Evolutionary conservation across 2,797 vertebrate genomes (phyloP).

Genomic region (Tenualosa ilisha): DNA sequence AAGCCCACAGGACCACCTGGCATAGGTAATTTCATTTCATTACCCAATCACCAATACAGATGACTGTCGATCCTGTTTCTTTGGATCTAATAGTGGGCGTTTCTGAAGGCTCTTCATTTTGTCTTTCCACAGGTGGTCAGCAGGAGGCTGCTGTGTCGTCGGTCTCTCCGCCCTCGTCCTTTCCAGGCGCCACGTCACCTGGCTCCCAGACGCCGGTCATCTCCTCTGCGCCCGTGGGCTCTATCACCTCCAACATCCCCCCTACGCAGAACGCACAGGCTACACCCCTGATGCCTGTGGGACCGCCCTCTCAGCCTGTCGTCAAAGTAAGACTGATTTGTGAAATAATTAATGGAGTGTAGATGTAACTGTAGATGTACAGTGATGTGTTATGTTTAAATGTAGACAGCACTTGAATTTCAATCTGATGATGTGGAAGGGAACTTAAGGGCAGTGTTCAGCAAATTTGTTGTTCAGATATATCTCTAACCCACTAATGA

Average conservation of each 20-base stretch:
- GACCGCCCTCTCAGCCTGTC: constrained; percentile 75
- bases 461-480: too few species aligned
- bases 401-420: too few species aligned
- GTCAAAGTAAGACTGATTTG: constrained; percentile 78
- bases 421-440: too few species aligned
- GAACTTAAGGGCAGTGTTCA: too few species aligned
- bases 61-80: too few species aligned
- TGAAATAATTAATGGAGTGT: neutral
- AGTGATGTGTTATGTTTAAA: too few species aligned
- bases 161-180: constrained; percentile 72
- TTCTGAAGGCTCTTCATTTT: neutral
- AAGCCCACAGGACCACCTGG: constrained; percentile 60
- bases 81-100: neutral
- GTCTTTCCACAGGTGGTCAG: constrained; percentile 64
- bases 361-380: neutral
- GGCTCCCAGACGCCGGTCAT: constrained; percentile 78
- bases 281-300: constrained; percentile 73
- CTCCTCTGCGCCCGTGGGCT: constrained; percentile 75
- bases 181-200: constrained; percentile 74
- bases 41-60: too few species aligned
- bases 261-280: constrained; percentile 69
- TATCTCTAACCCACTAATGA: too few species aligned
- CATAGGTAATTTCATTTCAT: neutral
- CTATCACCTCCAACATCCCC: constrained; percentile 73
- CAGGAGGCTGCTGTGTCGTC: constrained; percentile 77